Evolutionary conservation across 1,140 invertebrate species (phyloP), one percentile per base, ranked within the genome.

Genomic region (Belonocnema kinseyi): DNA sequence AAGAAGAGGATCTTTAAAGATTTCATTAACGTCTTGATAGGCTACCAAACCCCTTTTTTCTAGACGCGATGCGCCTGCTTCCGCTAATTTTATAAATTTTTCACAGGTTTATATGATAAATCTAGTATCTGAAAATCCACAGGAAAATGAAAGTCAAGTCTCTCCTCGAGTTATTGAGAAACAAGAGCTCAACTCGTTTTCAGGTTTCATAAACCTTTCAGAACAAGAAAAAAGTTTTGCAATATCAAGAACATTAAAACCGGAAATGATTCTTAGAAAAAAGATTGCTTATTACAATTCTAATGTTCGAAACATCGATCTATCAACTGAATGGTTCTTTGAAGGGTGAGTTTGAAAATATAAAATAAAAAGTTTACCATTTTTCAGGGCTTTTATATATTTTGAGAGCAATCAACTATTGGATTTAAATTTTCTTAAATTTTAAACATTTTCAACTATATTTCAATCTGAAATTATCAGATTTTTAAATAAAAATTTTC

Each of bases 61-160:
- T n/a, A n/a, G n/a, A n/a, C n/a, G n/a, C n/a, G n/a, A n/a, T n/a
- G n/a, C n/a, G n/a, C n/a, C n/a, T n/a, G n/a, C n/a, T n/a, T n/a
- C n/a, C n/a, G 5, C 26, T 33, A 33, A 33, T 17, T 17, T 54
- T 1, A 10, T 19, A 3, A 54, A 17, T 61, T 61, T 61, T 33
- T 26, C n/a, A 1, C 61, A 89, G 88, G 72, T 89, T 21, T 83
- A 87, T 33, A 26, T 88, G 77, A 85, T 88, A 50, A 87, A 86
- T 75, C 77, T 89, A n/a, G n/a, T 66, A 19, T 56, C 54, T 2
- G 54, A 3, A 6, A 33, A 66, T 40, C 40, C 12, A 16, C 13
- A 7, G n/a, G n/a, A 66, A n/a, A 58, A 33, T 58, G 26, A 40
- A 14, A 16, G 40, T 40, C n/a, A 26, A 66, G n/a, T 66, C 0